phyloP scores from a whole-genome alignment of 2,797 vertebrate species.

The Clarias fuscus region DNA sequence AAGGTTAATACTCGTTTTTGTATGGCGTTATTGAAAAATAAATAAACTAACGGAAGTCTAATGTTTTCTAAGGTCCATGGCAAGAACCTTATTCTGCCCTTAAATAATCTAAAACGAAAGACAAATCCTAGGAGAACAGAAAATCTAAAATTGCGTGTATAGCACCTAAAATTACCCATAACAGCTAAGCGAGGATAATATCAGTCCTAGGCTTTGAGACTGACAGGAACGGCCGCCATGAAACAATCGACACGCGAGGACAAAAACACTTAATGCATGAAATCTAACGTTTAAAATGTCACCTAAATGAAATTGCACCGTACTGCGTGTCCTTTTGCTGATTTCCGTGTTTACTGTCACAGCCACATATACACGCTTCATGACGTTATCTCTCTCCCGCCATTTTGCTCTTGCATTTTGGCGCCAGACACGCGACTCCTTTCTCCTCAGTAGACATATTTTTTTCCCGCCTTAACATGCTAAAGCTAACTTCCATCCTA shows the following conservation, averaged over 20 bases:
- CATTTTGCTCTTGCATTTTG: background rate
- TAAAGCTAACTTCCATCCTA: background rate
- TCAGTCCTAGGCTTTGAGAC: background rate
- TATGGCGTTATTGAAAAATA: background rate
- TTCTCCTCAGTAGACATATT: background rate
- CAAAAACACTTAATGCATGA: background rate
- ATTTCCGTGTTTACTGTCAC: background rate
- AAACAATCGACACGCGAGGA: background rate
- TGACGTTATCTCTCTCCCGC: background rate
- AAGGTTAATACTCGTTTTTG: too few species aligned
- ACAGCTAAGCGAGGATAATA: background rate
- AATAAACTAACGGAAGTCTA: background rate
- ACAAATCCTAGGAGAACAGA: background rate
- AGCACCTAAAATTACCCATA: background rate
- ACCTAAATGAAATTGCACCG: background rate
- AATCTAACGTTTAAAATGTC: background rate
- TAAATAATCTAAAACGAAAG: background rate
- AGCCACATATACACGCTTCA: background rate
- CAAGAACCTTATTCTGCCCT: background rate
- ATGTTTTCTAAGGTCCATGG: background rate
- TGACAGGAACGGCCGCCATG: conserved; percentile 13
- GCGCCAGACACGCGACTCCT: background rate
- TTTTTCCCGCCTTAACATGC: background rate
- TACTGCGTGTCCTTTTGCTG: background rate
- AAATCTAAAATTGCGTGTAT: background rate